These are phyloP conservation scores for Micromys minutus DNA, from an alignment of 2,113 vertebrate genomes.

Conservation along the genomic window DNA sequence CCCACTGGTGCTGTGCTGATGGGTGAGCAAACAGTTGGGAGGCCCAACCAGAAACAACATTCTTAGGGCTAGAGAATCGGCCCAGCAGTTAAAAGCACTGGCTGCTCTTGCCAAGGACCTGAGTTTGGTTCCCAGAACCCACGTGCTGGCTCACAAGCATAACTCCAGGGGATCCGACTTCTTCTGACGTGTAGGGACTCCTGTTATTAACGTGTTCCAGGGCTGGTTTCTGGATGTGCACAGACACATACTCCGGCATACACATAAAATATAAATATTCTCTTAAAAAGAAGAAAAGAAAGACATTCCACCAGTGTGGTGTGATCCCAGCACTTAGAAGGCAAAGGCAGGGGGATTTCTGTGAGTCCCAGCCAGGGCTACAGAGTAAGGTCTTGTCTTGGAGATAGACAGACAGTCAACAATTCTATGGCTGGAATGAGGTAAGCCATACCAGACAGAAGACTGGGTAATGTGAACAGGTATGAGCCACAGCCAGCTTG, in stretches of 20 bases:
- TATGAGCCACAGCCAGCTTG: fast-evolving
- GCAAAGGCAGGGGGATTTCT: background rate
- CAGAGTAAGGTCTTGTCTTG: background rate
- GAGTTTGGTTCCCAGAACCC: background rate
- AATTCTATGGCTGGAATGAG: background rate
- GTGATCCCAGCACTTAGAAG: background rate
- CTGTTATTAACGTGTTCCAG: background rate
- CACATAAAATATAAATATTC: background rate
- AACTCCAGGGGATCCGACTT: background rate
- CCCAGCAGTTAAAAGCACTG: background rate
- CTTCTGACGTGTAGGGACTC: background rate
- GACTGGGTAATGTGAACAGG: background rate
- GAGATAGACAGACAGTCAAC: background rate
- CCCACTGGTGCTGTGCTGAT: background rate
- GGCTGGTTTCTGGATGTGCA: background rate
- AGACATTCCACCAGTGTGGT: background rate
- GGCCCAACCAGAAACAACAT: background rate
- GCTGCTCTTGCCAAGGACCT: background rate
- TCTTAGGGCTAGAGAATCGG: background rate
- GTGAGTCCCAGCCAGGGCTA: background rate
- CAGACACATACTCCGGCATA: background rate
- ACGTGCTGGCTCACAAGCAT: background rate
- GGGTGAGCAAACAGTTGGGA: background rate
- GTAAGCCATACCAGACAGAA: background rate
- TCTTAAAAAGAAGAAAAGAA: background rate